Base-by-base conservation (phyloP, 2,888 invertebrate genomes). In the Drosophila pegasa region DNA sequence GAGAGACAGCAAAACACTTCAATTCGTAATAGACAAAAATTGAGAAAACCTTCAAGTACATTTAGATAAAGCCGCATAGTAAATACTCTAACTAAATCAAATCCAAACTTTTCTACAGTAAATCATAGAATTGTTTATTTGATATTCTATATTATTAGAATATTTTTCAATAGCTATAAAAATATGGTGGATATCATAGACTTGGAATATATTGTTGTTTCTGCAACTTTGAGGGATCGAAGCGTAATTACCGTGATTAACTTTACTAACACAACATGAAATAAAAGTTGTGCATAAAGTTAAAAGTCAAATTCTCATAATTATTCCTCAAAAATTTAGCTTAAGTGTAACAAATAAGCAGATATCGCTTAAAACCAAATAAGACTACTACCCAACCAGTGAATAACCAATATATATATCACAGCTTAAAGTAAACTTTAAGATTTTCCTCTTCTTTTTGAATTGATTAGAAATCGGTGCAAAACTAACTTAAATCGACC, bases 11-110 rank as follows among this genome's bases (percentile, higher is more conserved):
- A 69, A 84, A 81, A 75, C 78, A 81, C 85, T 75, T 84, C 78
- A 78, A 78, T 71, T 78, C 64, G 66, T 54, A 79, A 77, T 78
- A 66, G 75, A 71, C 75, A 52, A 71, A 85, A 81, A 74, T 79
- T 78, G 68, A 71, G 69, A 65, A 79, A 78, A 78, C 75, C 66
- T 80, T 71, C 41, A 66, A 56, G 38, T 18, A 41, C 1, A 43
- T 22, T 29, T 2, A 3, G 14, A 9, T 37, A 2, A 64, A 62
- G 45, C 14, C 50, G 71, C 59, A 74, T 12, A 20, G 1, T 0
- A 29, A 37, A 43, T 76, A 14, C 72, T 25, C 65, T 76, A 20
- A 1, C 16, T 0, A 22, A 59, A 14, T 12, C n/a, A 43, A 41
- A 25, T 0, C 2, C 1, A n/a, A n/a, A 25, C 35, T 20, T 6